Evolutionary conservation across 2,888 invertebrate genomes (phyloP).

Genomic region (Hirudinaria manillensis): DNA sequence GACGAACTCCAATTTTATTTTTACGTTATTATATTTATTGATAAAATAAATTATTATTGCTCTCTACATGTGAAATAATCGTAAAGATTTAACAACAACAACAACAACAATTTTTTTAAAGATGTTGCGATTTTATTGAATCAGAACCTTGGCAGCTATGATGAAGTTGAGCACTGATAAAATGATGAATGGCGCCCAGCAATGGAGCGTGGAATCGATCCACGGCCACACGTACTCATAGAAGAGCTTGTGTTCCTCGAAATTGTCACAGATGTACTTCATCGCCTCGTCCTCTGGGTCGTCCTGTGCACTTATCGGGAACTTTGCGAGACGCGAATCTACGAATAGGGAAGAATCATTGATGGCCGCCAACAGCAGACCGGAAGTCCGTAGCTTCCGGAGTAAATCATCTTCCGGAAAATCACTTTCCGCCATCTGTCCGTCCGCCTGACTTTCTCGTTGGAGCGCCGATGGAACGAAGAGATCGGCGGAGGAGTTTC

Average conservation of each 20-base stretch:
- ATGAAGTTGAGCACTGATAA: constrained; percentile 46
- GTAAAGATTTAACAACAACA: too few species aligned
- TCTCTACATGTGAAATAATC: too few species aligned
- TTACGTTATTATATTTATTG: neutral
- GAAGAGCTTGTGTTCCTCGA: constrained; percentile 30
- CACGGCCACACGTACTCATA: constrained; percentile 47
- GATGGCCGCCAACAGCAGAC: neutral
- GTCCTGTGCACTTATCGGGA: neutral
- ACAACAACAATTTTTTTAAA: too few species aligned
- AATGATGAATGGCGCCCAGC: constrained; percentile 47
- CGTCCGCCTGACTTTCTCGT: too few species aligned
- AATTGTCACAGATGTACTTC: constrained; percentile 33
- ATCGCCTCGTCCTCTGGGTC: neutral
- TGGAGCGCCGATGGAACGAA: too few species aligned
- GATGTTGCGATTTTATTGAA: too few species aligned
- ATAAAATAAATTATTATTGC: too few species aligned
- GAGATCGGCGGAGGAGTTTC: too few species aligned
- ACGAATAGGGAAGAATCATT: neutral
- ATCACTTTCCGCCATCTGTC: too few species aligned
- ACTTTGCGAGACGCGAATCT: neutral
- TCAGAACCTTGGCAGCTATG: constrained; percentile 45
- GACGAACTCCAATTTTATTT: neutral
- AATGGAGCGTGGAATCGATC: constrained; percentile 48
- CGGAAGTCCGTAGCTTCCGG: neutral
- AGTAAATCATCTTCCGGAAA: too few species aligned